A percentile compares a stretch with the other conserved stretches of the same genome.
phyloP scores from a whole-genome alignment of 2,888 invertebrate genomes.

The Microplitis manilae region DNA sequence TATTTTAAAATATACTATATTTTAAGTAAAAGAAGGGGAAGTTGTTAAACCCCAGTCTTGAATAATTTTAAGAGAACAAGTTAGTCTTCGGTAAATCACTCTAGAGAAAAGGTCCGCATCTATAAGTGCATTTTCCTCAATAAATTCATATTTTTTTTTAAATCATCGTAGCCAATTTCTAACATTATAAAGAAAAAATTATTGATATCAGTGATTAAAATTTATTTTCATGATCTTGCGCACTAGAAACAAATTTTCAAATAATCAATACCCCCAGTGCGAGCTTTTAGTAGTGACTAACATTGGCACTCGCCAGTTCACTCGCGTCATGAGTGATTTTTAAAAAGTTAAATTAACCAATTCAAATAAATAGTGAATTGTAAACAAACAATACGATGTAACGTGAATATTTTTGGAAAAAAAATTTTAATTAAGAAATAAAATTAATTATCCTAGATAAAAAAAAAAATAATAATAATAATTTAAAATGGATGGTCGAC shows the following conservation, averaged over 20 bases:
- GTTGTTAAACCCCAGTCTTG: too few species aligned
- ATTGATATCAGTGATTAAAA: background rate
- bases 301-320: background rate
- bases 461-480: background rate
- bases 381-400: background rate
- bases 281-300: background rate
- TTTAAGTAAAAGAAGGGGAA: too few species aligned
- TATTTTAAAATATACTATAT: too few species aligned
- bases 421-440: background rate
- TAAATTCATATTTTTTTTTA: too few species aligned
- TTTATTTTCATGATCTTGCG: background rate
- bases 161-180: too few species aligned
- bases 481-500: constrained; percentile 50
- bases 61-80: too few species aligned
- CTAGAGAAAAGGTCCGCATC: too few species aligned
- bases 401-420: background rate
- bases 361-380: background rate
- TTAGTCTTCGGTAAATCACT: too few species aligned
- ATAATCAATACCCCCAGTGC: background rate
- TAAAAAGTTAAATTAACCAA: too few species aligned
- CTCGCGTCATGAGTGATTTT: too few species aligned
- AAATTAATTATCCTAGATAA: background rate
- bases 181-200: too few species aligned
- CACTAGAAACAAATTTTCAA: background rate
- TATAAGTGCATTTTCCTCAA: too few species aligned